Conservation (phyloP, 1,140 invertebrate genomes). For the Acyrthosiphon pisum region DNA sequence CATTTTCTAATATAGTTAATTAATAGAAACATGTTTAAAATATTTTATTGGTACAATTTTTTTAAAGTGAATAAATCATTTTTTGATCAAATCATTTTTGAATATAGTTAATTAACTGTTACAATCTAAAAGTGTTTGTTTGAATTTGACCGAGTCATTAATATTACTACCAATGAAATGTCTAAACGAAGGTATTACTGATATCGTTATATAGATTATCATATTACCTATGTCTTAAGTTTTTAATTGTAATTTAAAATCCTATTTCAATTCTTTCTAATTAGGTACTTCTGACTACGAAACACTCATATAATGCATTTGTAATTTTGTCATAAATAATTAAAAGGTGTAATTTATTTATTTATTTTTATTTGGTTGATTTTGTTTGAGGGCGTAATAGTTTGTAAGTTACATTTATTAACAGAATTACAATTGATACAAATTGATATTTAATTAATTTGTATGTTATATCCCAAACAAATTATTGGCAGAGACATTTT, state of each 20-base stretch:
- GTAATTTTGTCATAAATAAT: neutral
- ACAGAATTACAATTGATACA: neutral
- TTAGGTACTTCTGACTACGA: neutral
- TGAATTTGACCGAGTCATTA: neutral
- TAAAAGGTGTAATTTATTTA: neutral
- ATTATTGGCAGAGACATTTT: conserved; percentile 33
- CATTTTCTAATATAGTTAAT: no score
- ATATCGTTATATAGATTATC: no score
- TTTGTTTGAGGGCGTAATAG: neutral
- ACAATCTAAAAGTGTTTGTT: neutral
- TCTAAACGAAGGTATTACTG: no score
- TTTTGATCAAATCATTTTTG: neutral
- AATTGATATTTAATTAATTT: conserved; percentile 32
- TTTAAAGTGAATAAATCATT: neutral
- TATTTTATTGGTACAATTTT: neutral
- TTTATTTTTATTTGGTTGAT: neutral
- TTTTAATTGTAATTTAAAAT: neutral
- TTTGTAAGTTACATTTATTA: neutral
- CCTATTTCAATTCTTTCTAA: neutral
- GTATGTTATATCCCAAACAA: neutral
- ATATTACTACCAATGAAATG: neutral
- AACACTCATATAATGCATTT: neutral
- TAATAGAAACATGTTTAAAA: neutral
- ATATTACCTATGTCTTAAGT: no score
- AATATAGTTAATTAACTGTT: neutral